Evolutionary conservation across 2,113 vertebrate genomes (phyloP).

Genomic region (Podarcis raffonei): DNA sequence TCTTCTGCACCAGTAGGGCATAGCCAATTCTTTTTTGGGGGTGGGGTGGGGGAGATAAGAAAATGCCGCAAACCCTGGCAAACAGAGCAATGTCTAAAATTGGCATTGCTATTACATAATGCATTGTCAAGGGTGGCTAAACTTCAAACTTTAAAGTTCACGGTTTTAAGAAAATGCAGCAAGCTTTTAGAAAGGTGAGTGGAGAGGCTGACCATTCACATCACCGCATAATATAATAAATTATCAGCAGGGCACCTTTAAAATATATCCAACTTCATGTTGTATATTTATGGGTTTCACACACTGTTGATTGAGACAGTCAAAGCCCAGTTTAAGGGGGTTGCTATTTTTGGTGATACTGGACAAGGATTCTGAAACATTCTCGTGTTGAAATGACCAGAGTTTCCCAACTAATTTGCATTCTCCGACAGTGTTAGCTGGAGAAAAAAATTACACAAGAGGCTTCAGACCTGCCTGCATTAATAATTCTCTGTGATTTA

Average conservation of each 20-base stretch:
- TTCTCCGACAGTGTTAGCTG: neutral
- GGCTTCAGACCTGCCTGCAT: neutral
- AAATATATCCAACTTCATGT: neutral
- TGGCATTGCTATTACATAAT: neutral
- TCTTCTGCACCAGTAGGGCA: neutral
- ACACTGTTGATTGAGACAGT: neutral
- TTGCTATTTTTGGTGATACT: too few relatives aligned
- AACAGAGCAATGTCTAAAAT: neutral
- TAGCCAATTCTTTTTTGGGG: too few relatives aligned
- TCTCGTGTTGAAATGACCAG: neutral
- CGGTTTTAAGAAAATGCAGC: neutral
- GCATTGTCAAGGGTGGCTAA: neutral
- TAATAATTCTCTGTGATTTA: neutral
- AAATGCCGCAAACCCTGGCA: neutral
- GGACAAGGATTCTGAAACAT: neutral
- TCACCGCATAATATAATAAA: neutral
- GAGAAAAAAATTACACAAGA: neutral
- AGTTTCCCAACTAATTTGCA: neutral
- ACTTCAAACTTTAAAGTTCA: neutral
- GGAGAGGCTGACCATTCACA: neutral
- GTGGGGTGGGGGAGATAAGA: neutral
- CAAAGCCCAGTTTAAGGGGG: neutral
- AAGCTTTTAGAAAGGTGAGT: neutral
- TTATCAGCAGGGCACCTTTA: neutral
- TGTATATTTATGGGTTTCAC: neutral